Base-by-base conservation (phyloP, 2,797 vertebrate species). In the Coranthus polyacanthus region DNA sequence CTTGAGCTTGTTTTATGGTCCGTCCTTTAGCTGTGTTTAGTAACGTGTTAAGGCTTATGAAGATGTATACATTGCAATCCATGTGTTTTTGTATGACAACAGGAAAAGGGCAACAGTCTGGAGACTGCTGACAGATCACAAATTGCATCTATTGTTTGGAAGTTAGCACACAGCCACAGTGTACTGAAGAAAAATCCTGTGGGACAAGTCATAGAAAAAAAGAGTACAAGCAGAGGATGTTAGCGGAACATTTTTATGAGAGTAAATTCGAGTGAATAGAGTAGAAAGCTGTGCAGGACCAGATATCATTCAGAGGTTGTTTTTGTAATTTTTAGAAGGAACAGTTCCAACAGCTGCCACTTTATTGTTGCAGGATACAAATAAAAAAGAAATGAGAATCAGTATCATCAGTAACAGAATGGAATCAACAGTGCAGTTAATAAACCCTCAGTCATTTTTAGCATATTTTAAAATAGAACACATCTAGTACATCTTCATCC, bases 101-200 rank as follows among this genome's bases (percentile, higher is more conserved):
- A 84, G 76, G 63, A 78, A 42, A 42, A 60, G 58, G 50, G 47
- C 64, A 78, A 76, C 79, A 66, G 75, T 53, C 55, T 37, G 47
- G 63, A 86, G 77, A 83, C 72, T 84, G 84, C 84, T 87, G 86
- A 88, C 83, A 32, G 76, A 84, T 83, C 79, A 70, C 79, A 88
- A 88, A 82, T 72, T 65, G 63, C 59, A 69, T 87, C 85, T 82
- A 83, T 78, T 86, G 77, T 86, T 66, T 73, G 62, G 78, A 83
- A 84, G 78, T 79, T 82, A 70, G n/a, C n/a, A n/a, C n/a, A 68
- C 71, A 82, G 81, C 41, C 73, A 37, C 36, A 66, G 60, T 71
- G 74, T 81, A 70, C 75, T 36, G 17, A 58, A 70, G 70, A 74
- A 85, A 80, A 72, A 67, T 73, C 71, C 71, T 68, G 39, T 26